Evolutionary conservation across 2,113 vertebrate genomes (phyloP).

Genomic region (Sinosuthora webbiana): DNA sequence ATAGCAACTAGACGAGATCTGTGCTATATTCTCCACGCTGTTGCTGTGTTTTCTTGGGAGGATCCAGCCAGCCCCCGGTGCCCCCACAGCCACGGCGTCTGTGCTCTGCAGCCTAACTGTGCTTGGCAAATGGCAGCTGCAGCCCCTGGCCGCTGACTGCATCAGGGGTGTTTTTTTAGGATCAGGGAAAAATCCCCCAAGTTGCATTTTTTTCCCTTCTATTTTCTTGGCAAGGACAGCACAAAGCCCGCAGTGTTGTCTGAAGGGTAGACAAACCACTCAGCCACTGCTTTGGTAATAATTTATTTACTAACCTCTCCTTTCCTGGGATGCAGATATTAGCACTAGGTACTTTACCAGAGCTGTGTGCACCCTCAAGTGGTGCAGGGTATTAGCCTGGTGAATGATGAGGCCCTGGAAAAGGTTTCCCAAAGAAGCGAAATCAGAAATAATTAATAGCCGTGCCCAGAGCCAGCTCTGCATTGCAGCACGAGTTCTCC

Average conservation of each 20-base stretch:
- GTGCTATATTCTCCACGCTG: neutral
- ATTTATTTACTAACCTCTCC: neutral
- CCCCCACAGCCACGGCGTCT: neutral
- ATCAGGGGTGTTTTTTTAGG: neutral
- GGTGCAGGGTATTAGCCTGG: neutral
- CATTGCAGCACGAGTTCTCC: slow-evolving; percentile 20
- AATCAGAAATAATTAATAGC: slow-evolving; percentile 21
- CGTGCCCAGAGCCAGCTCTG: neutral
- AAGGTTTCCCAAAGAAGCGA: neutral
- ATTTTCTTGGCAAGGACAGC: neutral
- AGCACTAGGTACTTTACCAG: neutral
- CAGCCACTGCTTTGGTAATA: neutral
- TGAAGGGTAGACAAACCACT: neutral
- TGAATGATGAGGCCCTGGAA: neutral
- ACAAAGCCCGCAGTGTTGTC: neutral
- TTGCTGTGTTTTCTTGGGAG: neutral
- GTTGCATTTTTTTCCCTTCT: neutral
- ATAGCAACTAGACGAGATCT: neutral
- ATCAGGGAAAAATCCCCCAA: neutral
- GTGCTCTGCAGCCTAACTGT: neutral
- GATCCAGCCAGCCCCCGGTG: neutral
- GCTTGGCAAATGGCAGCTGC: neutral
- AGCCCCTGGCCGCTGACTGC: neutral
- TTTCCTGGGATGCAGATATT: neutral
- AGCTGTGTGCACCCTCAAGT: neutral